A percentile compares a stretch with the other conserved stretches of the same genome.
Evolutionary conservation across 2,888 invertebrate species (phyloP).

Genomic region (Eupithecia dodoneata): DNA sequence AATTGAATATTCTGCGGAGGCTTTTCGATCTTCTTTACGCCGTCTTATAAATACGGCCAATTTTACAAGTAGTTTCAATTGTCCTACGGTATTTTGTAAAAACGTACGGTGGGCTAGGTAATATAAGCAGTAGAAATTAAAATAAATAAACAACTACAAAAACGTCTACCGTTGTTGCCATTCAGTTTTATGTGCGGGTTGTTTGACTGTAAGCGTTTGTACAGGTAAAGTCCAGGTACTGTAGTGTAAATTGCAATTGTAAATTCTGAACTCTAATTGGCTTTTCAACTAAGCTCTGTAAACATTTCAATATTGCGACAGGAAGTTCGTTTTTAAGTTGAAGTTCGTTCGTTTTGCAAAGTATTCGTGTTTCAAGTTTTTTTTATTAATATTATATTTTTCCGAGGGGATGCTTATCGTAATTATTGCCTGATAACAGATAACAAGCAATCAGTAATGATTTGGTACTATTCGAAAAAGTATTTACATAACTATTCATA

Average conservation of each 20-base stretch:
- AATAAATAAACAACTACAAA: slow-evolving; percentile 3
- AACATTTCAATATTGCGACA: not conserved
- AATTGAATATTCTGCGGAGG: not conserved
- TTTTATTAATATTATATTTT: too few relatives aligned
- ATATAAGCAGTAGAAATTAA: slow-evolving; percentile 1
- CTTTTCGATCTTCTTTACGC: not conserved
- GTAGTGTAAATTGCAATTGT: slow-evolving; percentile 12
- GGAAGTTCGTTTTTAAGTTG: not conserved
- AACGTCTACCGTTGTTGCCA: not conserved
- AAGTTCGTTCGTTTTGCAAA: too few relatives aligned
- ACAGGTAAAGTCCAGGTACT: not conserved
- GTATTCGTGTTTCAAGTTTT: not conserved
- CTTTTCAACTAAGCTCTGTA: slow-evolving; percentile 1
- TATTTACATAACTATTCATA: too few relatives aligned
- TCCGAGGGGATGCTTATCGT: not conserved
- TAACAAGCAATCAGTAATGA: not conserved
- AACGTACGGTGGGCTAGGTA: not conserved
- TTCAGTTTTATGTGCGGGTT: slow-evolving; percentile 24
- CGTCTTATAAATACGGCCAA: not conserved
- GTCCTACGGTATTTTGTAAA: not conserved
- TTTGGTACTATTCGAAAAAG: not conserved
- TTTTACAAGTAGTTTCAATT: not conserved
- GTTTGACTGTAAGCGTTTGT: slow-evolving; percentile 17
- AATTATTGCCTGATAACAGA: not conserved
- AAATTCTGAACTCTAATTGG: slow-evolving; percentile 17